These are phyloP conservation scores for Eupithecia tripunctaria DNA, from an alignment of 2,888 invertebrate species.

Conservation along the genomic window DNA sequence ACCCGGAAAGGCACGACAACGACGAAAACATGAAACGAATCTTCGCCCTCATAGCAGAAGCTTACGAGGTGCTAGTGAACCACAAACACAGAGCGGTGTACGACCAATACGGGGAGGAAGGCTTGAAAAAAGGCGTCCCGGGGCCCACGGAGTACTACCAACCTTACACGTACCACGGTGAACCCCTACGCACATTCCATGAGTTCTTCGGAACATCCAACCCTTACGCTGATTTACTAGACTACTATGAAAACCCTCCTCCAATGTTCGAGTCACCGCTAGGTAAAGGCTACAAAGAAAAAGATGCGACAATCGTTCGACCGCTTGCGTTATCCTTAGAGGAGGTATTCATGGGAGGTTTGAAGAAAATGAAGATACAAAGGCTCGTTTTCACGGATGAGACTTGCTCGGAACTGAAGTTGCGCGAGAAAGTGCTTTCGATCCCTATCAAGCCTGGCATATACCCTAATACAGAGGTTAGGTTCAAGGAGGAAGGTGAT, in stretches of 20 bases:
- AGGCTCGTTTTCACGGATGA: conserved; percentile 87
- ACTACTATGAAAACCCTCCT: conserved; percentile 86
- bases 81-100: conserved; percentile 89
- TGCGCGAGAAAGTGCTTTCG: conserved; percentile 89
- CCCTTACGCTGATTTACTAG: conserved; percentile 91
- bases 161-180: conserved; percentile 92
- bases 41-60: conserved; percentile 89
- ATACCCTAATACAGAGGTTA: conserved; percentile 88
- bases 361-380: conserved; percentile 93
- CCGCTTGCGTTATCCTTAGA: conserved; percentile 81
- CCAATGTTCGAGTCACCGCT: conserved; percentile 86
- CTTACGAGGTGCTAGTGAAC: conserved; percentile 90
- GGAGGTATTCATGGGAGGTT: conserved; percentile 88
- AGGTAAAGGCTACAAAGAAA: conserved; percentile 86
- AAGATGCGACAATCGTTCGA: conserved; percentile 77
- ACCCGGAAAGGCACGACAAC: conserved; percentile 82
- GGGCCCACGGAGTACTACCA: conserved; percentile 87
- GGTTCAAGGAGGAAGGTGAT: conserved; percentile 92
- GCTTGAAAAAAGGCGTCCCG: conserved; percentile 91
- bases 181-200: conserved; percentile 89
- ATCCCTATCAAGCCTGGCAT: conserved; percentile 91
- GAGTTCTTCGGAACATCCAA: conserved; percentile 93
- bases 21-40: conserved; percentile 79
- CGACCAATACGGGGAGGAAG: conserved; percentile 95
- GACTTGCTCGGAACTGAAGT: conserved; percentile 85